phyloP scores from a whole-genome alignment of 2,113 vertebrate genomes.

The Nycticryphes semicollaris region DNA sequence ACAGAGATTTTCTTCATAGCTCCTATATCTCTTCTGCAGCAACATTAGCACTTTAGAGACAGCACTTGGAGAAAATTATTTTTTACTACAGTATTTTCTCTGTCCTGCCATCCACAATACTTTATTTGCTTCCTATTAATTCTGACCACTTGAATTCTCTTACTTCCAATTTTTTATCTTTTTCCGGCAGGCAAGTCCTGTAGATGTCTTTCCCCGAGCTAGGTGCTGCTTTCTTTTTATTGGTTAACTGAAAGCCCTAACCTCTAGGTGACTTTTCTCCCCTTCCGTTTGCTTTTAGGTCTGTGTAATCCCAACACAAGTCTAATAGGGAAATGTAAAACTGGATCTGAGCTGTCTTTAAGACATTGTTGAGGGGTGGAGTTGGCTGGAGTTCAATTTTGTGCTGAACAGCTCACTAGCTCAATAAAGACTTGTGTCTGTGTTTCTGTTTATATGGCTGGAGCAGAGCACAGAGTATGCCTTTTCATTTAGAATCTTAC shows the following conservation, averaged over 20 bases:
- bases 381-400: conserved; percentile 35
- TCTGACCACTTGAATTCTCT: background rate
- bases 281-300: conserved; percentile 2
- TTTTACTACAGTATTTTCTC: background rate
- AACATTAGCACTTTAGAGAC: background rate
- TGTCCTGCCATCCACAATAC: background rate
- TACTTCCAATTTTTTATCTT: background rate
- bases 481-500: conserved; percentile 64
- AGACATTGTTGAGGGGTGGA: background rate
- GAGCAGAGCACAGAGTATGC: conserved; percentile 38
- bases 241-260: background rate
- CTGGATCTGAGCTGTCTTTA: conserved; percentile 29
- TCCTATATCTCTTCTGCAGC: background rate
- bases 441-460: conserved; percentile 55
- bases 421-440: conserved; percentile 28
- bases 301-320: background rate
- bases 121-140: background rate
- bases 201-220: background rate
- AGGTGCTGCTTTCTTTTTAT: background rate
- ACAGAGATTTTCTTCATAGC: background rate
- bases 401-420: conserved; percentile 41
- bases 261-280: background rate
- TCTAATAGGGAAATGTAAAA: conserved; percentile 6
- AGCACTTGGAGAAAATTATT: background rate
- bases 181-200: background rate